A percentile compares a stretch with the other conserved stretches of the same genome.
phyloP scores from a whole-genome alignment of 2,888 invertebrate species.

The Leucoptera coffeella region DNA sequence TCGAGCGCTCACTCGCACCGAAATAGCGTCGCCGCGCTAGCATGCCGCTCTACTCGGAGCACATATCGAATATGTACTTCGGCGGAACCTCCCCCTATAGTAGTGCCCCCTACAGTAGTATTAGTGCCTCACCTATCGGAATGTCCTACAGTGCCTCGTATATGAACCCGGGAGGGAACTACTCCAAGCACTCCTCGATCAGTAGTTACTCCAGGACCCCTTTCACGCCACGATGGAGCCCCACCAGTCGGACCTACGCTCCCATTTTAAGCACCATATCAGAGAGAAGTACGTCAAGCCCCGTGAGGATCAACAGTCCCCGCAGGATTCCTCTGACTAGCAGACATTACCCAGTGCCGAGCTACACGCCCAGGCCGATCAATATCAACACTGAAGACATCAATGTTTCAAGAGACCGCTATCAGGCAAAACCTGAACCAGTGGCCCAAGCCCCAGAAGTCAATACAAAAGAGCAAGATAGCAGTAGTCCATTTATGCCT shows the following conservation, averaged over 20 bases:
- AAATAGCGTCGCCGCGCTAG: constrained; percentile 18
- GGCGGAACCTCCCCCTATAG: constrained; percentile 43
- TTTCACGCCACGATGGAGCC: constrained; percentile 27
- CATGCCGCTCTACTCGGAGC: constrained; percentile 67
- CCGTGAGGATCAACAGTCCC: constrained; percentile 33
- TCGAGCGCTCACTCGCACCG: no score
- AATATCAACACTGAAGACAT: constrained; percentile 81
- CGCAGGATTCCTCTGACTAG: constrained; percentile 42
- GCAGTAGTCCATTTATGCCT: constrained; percentile 27
- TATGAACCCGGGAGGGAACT: constrained; percentile 38
- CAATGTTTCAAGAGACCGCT: constrained; percentile 69
- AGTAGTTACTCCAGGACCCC: constrained; percentile 50
- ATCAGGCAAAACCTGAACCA: constrained; percentile 15
- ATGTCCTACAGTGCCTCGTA: constrained; percentile 43
- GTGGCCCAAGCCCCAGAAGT: constrained; percentile 21
- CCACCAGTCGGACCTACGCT: constrained; percentile 52
- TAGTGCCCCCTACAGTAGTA: constrained; percentile 39
- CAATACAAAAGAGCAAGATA: constrained; percentile 6
- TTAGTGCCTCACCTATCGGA: constrained; percentile 30
- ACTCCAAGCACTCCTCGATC: constrained; percentile 43
- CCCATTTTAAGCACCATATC: constrained; percentile 72
- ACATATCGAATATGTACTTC: constrained; percentile 56
- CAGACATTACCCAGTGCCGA: constrained; percentile 32
- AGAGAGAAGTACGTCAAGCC: constrained; percentile 25
- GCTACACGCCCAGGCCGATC: constrained; percentile 56